These are phyloP conservation scores for Microctenopoma lineatum DNA, from an alignment of 2,797 vertebrate genomes.

Conservation along the genomic window DNA sequence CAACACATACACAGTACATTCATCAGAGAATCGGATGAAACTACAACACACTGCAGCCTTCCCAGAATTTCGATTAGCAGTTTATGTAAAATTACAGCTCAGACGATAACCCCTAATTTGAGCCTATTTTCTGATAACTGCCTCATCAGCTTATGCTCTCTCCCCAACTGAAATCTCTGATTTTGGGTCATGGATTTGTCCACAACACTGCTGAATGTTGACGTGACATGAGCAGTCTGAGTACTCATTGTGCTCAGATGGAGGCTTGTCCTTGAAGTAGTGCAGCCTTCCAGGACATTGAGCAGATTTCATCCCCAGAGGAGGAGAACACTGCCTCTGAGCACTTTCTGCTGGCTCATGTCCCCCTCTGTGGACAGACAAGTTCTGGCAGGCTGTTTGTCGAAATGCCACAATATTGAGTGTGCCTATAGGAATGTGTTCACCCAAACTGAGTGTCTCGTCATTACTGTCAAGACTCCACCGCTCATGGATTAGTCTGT, in stretches of 20 bases:
- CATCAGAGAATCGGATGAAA: constrained; percentile 6
- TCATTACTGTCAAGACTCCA: constrained; percentile 42
- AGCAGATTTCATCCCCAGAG: constrained; percentile 61
- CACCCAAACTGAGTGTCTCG: constrained; percentile 43
- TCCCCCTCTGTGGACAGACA: constrained; percentile 53
- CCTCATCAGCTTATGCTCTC: constrained; percentile 62
- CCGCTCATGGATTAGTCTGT: constrained; percentile 49
- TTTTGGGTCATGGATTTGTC: constrained; percentile 45
- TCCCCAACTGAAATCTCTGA: constrained; percentile 36
- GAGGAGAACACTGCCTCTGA: constrained; percentile 53
- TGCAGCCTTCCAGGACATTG: constrained; percentile 67
- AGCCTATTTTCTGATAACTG: constrained; percentile 67
- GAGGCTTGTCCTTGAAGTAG: constrained; percentile 66
- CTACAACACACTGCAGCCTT: constrained; percentile 27
- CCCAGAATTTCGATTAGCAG: constrained; percentile 45
- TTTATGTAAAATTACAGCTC: constrained; percentile 45
- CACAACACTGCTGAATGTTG: constrained; percentile 39
- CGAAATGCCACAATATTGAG: constrained; percentile 73
- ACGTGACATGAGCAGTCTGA: constrained; percentile 30
- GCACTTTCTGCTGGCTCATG: constrained; percentile 59
- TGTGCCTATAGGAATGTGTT: constrained; percentile 57
- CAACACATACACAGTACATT: neutral
- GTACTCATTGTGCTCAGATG: constrained; percentile 46
- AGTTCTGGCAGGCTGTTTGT: constrained; percentile 73
- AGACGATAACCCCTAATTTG: constrained; percentile 54